Evolutionary conservation across 2,888 invertebrate species (phyloP).

Genomic region (Morinoia aosen): DNA sequence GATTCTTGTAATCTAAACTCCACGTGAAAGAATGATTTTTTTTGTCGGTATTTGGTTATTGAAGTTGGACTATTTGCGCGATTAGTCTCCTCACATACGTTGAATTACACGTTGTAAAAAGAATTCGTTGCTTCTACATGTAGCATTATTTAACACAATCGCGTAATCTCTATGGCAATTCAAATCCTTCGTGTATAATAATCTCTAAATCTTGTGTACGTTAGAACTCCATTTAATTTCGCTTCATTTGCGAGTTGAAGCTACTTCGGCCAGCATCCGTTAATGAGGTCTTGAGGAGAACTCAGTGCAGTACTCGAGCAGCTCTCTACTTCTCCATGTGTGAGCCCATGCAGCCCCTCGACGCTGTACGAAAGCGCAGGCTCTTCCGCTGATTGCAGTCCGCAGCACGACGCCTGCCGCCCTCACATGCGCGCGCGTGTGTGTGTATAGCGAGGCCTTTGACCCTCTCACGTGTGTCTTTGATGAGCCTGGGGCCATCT

Average conservation of each 20-base stretch:
- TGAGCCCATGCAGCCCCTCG: neutral
- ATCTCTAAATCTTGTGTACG: neutral
- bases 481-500: conserved; percentile 10
- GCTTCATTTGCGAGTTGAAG: neutral
- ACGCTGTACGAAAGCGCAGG: neutral
- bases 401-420: neutral
- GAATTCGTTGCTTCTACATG: too few species aligned
- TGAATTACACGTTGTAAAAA: too few species aligned
- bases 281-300: conserved; percentile 1
- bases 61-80: too few species aligned
- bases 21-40: too few species aligned
- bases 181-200: neutral
- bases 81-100: too few species aligned
- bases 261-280: neutral
- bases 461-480: conserved; percentile 17
- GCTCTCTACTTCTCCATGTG: neutral
- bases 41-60: too few species aligned
- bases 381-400: neutral
- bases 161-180: neutral
- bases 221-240: neutral
- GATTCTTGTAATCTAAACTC: too few species aligned
- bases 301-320: neutral
- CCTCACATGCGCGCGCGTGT: neutral
- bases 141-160: neutral
- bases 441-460: neutral